Conservation (phyloP, 2,888 invertebrate species). For the Dicyrtoma fusca region DNA sequence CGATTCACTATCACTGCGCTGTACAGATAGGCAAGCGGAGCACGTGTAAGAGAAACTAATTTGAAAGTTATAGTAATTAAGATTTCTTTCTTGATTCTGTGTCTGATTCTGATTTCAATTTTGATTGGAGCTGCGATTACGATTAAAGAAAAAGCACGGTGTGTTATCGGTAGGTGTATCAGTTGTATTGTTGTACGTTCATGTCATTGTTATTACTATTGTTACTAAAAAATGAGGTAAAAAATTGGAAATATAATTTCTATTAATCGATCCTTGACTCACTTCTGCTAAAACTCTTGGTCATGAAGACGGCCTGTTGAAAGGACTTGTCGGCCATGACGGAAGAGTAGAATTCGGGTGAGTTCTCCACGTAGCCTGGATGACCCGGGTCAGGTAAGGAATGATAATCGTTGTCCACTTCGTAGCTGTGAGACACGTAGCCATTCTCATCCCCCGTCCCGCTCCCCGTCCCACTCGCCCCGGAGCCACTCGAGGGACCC, state of each 20-base stretch:
- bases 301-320: conserved; percentile 66
- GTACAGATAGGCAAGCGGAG: too few species aligned
- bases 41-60: too few species aligned
- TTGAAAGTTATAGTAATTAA: too few species aligned
- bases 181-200: too few species aligned
- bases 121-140: too few species aligned
- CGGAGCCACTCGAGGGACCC: conserved; percentile 55
- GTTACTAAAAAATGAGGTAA: neutral
- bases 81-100: too few species aligned
- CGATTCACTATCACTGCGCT: too few species aligned
- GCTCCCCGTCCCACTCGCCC: conserved; percentile 49
- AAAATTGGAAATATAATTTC: conserved; percentile 7
- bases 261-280: too few species aligned
- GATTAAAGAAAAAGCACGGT: too few species aligned
- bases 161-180: too few species aligned
- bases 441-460: conserved; percentile 57
- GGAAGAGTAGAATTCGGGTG: conserved; percentile 75
- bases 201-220: too few species aligned
- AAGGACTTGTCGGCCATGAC: conserved; percentile 60
- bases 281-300: conserved; percentile 75
- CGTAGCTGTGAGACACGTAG: conserved; percentile 62
- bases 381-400: conserved; percentile 64
- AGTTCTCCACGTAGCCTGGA: conserved; percentile 68
- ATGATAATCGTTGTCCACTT: conserved; percentile 66
- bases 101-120: too few species aligned